Percentiles rank a stretch among this genome's conserved stretches.
Evolutionary conservation across 2,888 invertebrate genomes (phyloP).

Genomic region (Sympetrum striolatum): DNA sequence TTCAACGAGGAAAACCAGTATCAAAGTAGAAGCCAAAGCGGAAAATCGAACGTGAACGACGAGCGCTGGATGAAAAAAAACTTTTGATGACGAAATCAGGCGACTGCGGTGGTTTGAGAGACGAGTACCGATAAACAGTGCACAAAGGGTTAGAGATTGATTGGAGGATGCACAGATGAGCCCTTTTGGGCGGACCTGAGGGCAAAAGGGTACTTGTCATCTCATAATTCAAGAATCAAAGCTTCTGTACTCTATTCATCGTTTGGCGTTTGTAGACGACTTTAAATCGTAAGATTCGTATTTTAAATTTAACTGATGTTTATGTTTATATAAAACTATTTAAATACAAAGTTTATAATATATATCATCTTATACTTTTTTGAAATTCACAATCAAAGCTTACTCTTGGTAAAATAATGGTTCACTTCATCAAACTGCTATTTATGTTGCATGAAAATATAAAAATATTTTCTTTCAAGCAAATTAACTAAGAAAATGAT

Average conservation of each 20-base stretch:
- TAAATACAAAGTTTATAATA: no score
- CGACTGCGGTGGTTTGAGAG: background rate
- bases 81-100: slow-evolving; percentile 14
- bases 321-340: no score
- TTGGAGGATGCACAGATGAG: background rate
- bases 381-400: no score
- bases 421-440: no score
- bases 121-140: background rate
- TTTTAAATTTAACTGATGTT: no score
- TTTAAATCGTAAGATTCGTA: no score
- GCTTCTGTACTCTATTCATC: background rate
- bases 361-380: no score
- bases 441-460: no score
- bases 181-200: background rate
- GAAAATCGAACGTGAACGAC: background rate
- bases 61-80: background rate
- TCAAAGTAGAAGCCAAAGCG: background rate
- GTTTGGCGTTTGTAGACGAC: no score
- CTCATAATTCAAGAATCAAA: background rate
- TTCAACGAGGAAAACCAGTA: background rate
- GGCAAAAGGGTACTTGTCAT: background rate
- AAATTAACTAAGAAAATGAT: no score
- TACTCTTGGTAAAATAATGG: no score
- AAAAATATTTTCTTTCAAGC: no score
- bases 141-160: background rate